Percentiles rank a stretch among this genome's conserved stretches.
Evolutionary conservation across 2,113 vertebrate species (phyloP).

Genomic region (Ascaphus truei): DNA sequence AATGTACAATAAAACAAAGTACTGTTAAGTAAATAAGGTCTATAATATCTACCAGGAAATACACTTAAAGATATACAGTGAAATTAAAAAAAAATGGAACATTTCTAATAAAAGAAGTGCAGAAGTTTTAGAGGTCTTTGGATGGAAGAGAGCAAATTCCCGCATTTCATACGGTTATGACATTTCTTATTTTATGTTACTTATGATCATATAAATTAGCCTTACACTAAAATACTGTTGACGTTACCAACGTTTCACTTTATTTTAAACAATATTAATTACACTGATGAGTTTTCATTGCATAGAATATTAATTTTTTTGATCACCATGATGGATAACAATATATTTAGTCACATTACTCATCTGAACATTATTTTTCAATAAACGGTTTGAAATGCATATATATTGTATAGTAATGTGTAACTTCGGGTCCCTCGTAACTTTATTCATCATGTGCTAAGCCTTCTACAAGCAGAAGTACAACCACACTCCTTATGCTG

Average conservation of each 20-base stretch:
- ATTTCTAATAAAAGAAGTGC: no score
- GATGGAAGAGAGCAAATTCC: conserved; percentile 47
- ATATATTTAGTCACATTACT: conserved; percentile 58
- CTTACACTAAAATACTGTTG: conserved; percentile 19
- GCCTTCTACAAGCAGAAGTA: conserved; percentile 21
- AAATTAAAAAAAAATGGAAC: no score
- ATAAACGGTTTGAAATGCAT: conserved; percentile 57
- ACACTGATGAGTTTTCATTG: no score
- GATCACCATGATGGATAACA: no score
- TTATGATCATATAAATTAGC: no score
- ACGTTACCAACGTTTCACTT: no score
- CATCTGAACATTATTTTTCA: conserved; percentile 61
- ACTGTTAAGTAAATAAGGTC: background rate
- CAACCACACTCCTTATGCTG: no score
- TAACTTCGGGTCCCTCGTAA: conserved; percentile 10
- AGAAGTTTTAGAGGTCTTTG: conserved; percentile 46
- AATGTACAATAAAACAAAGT: background rate
- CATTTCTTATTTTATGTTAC: conserved; percentile 35
- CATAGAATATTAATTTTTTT: no score
- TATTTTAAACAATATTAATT: no score
- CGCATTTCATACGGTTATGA: conserved; percentile 40
- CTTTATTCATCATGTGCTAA: conserved; percentile 31
- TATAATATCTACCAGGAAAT: no score
- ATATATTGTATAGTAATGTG: conserved; percentile 30
- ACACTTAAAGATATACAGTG: no score